These are phyloP conservation scores for Formicarius rufipectus DNA, from an alignment of 2,113 vertebrate species.

Conservation along the genomic window DNA sequence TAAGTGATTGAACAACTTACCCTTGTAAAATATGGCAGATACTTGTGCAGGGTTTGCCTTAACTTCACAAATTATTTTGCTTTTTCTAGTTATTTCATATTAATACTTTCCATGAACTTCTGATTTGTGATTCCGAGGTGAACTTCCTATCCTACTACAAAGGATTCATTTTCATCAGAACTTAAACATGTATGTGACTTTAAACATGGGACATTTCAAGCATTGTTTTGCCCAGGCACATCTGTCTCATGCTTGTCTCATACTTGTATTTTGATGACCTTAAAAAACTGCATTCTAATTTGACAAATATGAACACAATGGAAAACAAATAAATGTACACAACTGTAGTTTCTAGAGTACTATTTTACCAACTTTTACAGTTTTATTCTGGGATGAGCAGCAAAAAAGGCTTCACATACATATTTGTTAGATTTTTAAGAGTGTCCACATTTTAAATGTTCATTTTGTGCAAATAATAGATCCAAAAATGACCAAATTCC, in stretches of 20 bases:
- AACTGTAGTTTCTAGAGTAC: neutral
- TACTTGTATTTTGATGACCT: neutral
- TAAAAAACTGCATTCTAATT: neutral
- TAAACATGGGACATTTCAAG: neutral
- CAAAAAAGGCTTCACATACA: neutral
- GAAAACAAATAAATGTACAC: neutral
- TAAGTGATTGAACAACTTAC: neutral
- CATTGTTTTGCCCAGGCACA: neutral
- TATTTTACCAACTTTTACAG: neutral
- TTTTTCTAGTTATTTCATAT: neutral
- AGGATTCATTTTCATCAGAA: neutral
- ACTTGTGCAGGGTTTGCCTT: neutral
- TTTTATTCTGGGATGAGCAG: neutral
- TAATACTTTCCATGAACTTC: neutral
- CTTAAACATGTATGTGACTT: neutral
- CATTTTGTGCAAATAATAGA: neutral
- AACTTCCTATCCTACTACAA: neutral
- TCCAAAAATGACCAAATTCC: neutral
- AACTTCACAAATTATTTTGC: neutral
- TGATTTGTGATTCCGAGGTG: neutral
- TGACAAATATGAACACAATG: neutral
- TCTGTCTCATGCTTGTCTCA: neutral
- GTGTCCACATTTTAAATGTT: neutral
- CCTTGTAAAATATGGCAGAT: neutral
- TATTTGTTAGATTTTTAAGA: neutral